phyloP scores from a whole-genome alignment of 2,113 vertebrate species.

The Strigops habroptila region DNA sequence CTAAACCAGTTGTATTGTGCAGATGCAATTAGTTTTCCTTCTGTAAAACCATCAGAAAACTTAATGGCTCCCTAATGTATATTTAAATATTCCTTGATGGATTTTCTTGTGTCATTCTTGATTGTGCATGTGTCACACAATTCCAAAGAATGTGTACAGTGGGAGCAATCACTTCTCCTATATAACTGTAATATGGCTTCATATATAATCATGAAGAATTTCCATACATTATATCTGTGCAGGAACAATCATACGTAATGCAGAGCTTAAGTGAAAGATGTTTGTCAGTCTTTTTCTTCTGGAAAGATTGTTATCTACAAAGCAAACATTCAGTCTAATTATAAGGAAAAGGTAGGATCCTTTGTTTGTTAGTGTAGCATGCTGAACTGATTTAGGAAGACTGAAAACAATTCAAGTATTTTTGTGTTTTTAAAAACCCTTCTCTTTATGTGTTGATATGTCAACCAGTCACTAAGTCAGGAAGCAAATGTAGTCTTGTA shows the following conservation, averaged over 20 bases:
- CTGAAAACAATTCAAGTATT: neutral
- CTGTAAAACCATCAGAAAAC: conserved; percentile 54
- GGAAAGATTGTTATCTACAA: neutral
- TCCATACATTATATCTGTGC: neutral
- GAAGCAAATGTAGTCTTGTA: neutral
- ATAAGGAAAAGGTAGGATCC: neutral
- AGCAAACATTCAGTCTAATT: neutral
- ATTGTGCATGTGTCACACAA: conserved; percentile 39
- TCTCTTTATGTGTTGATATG: neutral
- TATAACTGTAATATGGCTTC: neutral
- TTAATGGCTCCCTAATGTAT: conserved; percentile 43
- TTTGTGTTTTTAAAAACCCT: neutral
- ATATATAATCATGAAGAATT: neutral
- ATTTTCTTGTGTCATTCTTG: conserved; percentile 60
- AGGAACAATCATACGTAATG: neutral
- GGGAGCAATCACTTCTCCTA: conserved; percentile 50
- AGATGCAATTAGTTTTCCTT: conserved; percentile 69
- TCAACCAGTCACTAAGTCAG: neutral
- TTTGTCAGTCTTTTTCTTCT: neutral
- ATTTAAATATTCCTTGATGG: conserved; percentile 65
- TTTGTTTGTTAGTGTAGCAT: neutral
- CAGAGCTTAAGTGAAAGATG: neutral
- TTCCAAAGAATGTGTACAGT: conserved; percentile 40
- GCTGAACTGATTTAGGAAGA: neutral
- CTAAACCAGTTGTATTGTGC: conserved; percentile 22